These are phyloP conservation scores for Drosophila busckii DNA, from an alignment of 1,140 invertebrate genomes.

Conservation along the genomic window DNA sequence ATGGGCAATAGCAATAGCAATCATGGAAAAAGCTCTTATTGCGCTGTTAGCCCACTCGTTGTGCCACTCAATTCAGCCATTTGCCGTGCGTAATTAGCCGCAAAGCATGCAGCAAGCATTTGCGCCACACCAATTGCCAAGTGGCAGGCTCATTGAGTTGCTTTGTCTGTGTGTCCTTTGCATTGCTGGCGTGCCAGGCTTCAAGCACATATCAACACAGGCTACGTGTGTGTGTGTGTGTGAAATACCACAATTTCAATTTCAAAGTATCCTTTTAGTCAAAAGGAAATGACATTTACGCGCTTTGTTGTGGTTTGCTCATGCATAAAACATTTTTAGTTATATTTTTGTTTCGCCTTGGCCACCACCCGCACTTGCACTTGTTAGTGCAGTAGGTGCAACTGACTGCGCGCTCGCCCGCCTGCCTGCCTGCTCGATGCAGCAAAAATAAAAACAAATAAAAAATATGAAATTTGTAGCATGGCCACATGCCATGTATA, in stretches of 20 bases:
- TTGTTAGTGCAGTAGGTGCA: slow-evolving; percentile 24
- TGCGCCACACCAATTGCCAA: slow-evolving; percentile 20
- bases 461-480: too few relatives aligned
- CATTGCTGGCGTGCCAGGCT: too few relatives aligned
- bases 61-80: slow-evolving; percentile 3
- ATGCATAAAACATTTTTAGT: slow-evolving; percentile 77
- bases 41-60: slow-evolving; percentile 3
- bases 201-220: too few relatives aligned
- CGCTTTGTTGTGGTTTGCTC: slow-evolving; percentile 73
- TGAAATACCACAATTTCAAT: slow-evolving; percentile 74
- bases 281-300: slow-evolving; percentile 76
- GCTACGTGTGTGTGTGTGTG: slow-evolving; percentile 31
- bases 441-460: too few relatives aligned
- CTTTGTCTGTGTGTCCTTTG: neutral
- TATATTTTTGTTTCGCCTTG: slow-evolving; percentile 7
- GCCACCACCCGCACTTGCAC: slow-evolving; percentile 17
- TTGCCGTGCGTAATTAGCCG: slow-evolving; percentile 57
- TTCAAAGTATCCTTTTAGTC: slow-evolving; percentile 77
- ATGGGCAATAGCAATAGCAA: slow-evolving; percentile 8
- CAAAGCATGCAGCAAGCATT: slow-evolving; percentile 54
- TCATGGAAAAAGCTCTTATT: slow-evolving; percentile 4
- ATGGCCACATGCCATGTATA: too few relatives aligned
- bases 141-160: slow-evolving; percentile 35
- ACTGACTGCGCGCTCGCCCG: too few relatives aligned
- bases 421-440: too few relatives aligned